Conservation (phyloP, 2,797 vertebrate species). For the Vespertilio murinus region DNA sequence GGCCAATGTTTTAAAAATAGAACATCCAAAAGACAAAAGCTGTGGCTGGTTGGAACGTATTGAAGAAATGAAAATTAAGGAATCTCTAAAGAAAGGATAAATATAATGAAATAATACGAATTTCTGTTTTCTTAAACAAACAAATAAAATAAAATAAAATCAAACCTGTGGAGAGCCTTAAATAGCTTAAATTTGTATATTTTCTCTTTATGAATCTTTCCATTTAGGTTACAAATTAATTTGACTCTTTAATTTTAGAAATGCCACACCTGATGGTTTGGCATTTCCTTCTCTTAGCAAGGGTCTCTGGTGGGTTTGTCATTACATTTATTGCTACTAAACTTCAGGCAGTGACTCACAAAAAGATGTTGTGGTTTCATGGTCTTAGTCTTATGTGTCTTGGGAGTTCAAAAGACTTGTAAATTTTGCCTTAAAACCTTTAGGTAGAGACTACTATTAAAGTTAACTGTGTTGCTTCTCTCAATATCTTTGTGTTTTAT, state of each 20-base stretch:
- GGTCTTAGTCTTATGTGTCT: not conserved
- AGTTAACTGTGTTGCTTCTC: not conserved
- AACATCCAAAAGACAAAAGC: not conserved
- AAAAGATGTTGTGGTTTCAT: not conserved
- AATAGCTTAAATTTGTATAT: not conserved
- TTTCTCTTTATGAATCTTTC: not conserved
- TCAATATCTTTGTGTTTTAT: not conserved
- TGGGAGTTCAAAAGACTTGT: not conserved
- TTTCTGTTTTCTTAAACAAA: not conserved
- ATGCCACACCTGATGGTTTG: not conserved
- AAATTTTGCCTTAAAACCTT: not conserved
- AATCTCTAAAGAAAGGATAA: not conserved
- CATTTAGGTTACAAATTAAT: not conserved
- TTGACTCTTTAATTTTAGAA: constrained; percentile 13
- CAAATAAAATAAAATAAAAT: not conserved
- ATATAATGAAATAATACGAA: not conserved
- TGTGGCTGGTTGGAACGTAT: not conserved
- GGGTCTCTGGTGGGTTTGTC: not conserved
- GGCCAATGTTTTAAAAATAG: not conserved
- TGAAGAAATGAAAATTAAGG: not conserved
- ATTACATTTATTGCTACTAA: not conserved
- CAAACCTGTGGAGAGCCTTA: no score
- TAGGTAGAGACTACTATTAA: not conserved
- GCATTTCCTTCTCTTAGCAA: not conserved
- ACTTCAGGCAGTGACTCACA: not conserved